Base-by-base conservation (phyloP, 2,888 invertebrate species). In the Cancer borealis region DNA sequence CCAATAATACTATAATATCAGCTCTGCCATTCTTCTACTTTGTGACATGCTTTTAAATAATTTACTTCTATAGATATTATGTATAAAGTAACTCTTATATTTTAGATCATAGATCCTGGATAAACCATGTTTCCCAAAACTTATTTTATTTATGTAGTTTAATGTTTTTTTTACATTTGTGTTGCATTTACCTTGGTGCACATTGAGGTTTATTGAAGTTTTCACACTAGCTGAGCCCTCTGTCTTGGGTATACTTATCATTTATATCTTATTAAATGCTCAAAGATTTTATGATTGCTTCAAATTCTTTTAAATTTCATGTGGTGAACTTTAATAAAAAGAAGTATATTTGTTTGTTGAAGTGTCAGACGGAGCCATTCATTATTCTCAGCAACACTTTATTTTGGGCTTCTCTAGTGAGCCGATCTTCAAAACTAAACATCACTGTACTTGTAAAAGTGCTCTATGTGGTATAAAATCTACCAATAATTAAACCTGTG, bases 391-490 rank as follows among this genome's bases (percentile, higher is more conserved):
- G 84, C 49, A 92, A 92, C 92, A 73, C 60, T 91, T 60, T 92
- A 79, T 94, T 92, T 92, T 92, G 92, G 91, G 94, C 92, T 92
- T 87, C 91, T 91, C 90, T 94, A 87, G 84, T 92, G 84, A 73
- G 92, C 92, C 84, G 79, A 91, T 90, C 94, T 92, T 92, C 84
- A 84, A 39, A 30, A 84, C 92, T 94, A 92, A 94, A 94, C 92
- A 94, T 91, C 84, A 91, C 88, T 94, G 91, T 92, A 91, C 87
- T 92, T 94, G 92, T 92, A 92, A 94, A 93, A 94, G 94, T 94
- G 94, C 92, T 94, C 92, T 94, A 94, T 94, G 94, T 94, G 94
- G 94, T 94, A 94, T 94, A 94, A 94, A 92, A 92, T 92, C 90
- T 92, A 92, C 92, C 92, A 94, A 91, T 94, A 54, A 94, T 89